A percentile compares a stretch with the other conserved stretches of the same genome.
Conservation (phyloP, 2,888 invertebrate species). For the Dysmachus trigonus region DNA sequence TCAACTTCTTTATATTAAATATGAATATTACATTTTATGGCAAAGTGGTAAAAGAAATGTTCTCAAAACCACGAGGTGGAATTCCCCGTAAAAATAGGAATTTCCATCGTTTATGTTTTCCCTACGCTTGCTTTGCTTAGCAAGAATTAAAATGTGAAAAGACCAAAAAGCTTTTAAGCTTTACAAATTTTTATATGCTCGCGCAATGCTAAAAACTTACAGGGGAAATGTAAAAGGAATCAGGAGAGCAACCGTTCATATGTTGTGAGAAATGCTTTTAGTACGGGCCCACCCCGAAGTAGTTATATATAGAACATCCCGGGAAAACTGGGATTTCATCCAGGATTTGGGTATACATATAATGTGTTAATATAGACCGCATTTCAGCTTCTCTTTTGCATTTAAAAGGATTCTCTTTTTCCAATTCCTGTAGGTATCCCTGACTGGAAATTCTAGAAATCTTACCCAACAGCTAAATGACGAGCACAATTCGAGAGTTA, state of each 20-base stretch:
- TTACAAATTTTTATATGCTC: not conserved
- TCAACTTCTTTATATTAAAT: too few species aligned
- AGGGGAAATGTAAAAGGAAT: not conserved
- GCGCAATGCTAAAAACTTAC: not conserved
- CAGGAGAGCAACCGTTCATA: not conserved
- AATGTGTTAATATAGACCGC: not conserved
- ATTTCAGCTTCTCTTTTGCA: constrained; percentile 2
- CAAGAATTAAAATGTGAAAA: not conserved
- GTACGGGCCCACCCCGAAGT: not conserved
- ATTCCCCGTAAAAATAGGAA: not conserved
- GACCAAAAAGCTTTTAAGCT: not conserved
- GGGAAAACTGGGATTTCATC: constrained; percentile 15
- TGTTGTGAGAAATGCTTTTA: not conserved
- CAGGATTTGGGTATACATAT: constrained; percentile 6
- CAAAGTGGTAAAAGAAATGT: too few species aligned
- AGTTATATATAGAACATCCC: not conserved
- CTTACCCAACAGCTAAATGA: constrained; percentile 48
- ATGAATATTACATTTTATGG: too few species aligned
- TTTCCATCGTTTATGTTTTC: not conserved
- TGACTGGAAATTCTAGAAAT: constrained; percentile 48
- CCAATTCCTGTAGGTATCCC: constrained; percentile 46
- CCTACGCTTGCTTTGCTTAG: not conserved
- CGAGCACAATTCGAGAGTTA: constrained; percentile 53
- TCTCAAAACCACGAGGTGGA: too few species aligned
- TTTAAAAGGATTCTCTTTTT: constrained; percentile 23